phyloP scores from a whole-genome alignment of 2,888 invertebrate species.

The Odiellus spinosus region DNA sequence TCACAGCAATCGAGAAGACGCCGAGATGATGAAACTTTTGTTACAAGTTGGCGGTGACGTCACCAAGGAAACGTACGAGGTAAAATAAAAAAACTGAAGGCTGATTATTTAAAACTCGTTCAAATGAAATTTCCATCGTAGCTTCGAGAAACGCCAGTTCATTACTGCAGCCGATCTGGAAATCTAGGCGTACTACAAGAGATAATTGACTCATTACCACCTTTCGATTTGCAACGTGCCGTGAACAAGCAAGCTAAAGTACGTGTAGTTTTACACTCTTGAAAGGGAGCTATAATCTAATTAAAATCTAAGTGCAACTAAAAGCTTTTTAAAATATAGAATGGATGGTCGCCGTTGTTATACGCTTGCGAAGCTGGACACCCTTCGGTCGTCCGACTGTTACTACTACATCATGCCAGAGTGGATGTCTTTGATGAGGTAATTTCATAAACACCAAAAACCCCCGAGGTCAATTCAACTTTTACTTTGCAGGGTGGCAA shows the following conservation, averaged over 20 bases:
- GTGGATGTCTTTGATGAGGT: constrained; percentile 98
- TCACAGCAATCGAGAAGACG: constrained; percentile 52
- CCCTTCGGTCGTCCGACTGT: constrained; percentile 64
- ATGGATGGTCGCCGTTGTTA: constrained; percentile 84
- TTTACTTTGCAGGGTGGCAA: constrained; percentile 33
- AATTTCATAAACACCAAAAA: constrained; percentile 33
- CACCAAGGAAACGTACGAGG: constrained; percentile 55
- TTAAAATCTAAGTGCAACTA: not conserved
- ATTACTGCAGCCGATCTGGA: constrained; percentile 84
- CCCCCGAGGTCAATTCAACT: not conserved
- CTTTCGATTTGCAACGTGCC: constrained; percentile 75
- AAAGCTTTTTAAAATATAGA: constrained; percentile 15
- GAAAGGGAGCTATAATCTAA: not conserved
- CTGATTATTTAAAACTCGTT: constrained; percentile 3
- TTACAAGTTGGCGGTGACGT: constrained; percentile 85
- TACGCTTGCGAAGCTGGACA: constrained; percentile 94
- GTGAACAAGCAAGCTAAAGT: constrained; percentile 84
- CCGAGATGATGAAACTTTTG: constrained; percentile 70
- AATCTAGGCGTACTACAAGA: constrained; percentile 88
- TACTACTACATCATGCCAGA: constrained; percentile 83
- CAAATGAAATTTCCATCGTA: not conserved
- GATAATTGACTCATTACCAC: constrained; percentile 78
- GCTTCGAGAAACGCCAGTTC: constrained; percentile 72
- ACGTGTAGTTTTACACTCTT: not conserved
- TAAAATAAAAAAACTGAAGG: constrained; percentile 24